Evolutionary conservation across 2,888 invertebrate species (phyloP), one percentile per base, ranked within the genome.

Genomic region (Cheiracanthium punctorium): DNA sequence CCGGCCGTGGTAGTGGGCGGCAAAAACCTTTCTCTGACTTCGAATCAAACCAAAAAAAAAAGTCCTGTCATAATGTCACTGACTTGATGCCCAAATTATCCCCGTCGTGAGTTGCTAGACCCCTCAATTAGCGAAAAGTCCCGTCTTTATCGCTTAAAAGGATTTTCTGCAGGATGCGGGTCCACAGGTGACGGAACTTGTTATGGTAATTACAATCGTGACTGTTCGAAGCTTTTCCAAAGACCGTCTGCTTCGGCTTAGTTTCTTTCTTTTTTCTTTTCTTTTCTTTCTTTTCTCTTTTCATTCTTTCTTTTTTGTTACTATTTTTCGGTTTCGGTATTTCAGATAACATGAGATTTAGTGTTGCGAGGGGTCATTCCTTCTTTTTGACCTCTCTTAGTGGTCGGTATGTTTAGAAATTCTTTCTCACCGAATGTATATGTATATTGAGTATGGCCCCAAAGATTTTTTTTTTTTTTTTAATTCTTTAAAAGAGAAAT

Each of bases 161-260:
- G 81, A 74, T 81, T 69, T 81, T 64, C 32, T 64, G 48, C 73
- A 77, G 82, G 77, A 84, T 82, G 82, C 64, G 71, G 64, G 52
- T 43, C 28, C 48, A 28, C 77, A 73, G 72, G 82, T 84, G 82
- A 84, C 73, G 72, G 82, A 72, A 82, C 82, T 82, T 76, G 82
- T 82, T 82, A 75, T 71, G 82, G 67, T 84, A 84, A 84, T 84
- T 84, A 48, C 65, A 74, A 81, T 74, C 81, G 81, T 81, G 82
- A 82, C 37, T 33, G 33, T 52, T 81, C 52, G 58, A 75, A 70
- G 32, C 41, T 43, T 64, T 41, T 33, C 7, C 58, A 58, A 24
- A 20, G 58, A 58, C 20, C 58, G 20, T 58, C 58, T 58, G 58
- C 24, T 37, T 24, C 58, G 4, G 58, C 58, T 37, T 37, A 1